A percentile compares a stretch with the other conserved stretches of the same genome.
These are phyloP conservation scores for Zoroaster sp. DNA, from an alignment of 53 echinoderm and acorn worm genomes.

Conservation along the genomic window DNA sequence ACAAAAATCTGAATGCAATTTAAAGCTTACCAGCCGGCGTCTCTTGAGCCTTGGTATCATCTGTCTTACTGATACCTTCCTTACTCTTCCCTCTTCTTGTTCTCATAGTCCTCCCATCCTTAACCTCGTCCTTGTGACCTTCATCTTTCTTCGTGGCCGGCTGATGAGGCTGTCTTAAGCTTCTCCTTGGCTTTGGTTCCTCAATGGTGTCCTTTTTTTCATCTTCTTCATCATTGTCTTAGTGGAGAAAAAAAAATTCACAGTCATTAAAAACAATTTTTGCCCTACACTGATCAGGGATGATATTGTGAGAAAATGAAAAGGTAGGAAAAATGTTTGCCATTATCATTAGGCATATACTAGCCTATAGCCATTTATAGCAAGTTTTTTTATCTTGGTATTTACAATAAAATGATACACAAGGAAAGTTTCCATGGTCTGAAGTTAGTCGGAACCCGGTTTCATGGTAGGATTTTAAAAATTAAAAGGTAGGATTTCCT, in stretches of 20 bases:
- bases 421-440: no score
- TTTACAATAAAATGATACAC: no score
- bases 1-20: no score
- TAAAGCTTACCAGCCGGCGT: constrained; percentile 1
- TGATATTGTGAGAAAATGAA: no score
- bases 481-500: no score
- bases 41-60: not conserved
- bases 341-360: no score
- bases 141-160: not conserved
- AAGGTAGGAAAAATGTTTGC: no score
- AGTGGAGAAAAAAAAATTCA: not conserved
- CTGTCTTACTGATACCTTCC: not conserved
- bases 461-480: no score
- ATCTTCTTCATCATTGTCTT: not conserved
- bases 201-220: not conserved
- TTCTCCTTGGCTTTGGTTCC: constrained; percentile 14
- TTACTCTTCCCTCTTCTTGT: constrained; percentile 11
- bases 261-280: not conserved
- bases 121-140: not conserved
- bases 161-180: not conserved
- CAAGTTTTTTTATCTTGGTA: no score
- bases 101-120: not conserved
- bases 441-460: no score
- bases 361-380: no score
- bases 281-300: no score